These are phyloP conservation scores for Clarias gariepinus DNA, from an alignment of 2,113 vertebrate genomes.

Conservation along the genomic window DNA sequence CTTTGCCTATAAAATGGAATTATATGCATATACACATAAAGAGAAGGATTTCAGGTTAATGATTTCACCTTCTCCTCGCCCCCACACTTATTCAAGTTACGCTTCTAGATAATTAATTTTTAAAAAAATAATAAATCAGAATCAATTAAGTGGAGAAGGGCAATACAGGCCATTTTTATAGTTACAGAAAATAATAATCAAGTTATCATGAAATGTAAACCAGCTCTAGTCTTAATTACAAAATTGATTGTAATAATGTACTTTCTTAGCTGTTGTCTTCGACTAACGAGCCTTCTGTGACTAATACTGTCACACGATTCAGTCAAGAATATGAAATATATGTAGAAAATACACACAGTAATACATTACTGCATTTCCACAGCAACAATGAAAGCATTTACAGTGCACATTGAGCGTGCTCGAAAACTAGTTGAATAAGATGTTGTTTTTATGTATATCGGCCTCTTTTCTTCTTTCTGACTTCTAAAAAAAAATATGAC, in stretches of 20 bases:
- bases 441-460: background rate
- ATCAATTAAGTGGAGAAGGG: too few species aligned
- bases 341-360: background rate
- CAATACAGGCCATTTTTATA: background rate
- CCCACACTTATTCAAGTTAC: background rate
- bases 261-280: background rate
- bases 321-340: background rate
- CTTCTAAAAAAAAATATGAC: background rate
- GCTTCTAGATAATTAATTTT: background rate
- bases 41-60: background rate
- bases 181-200: background rate
- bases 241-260: background rate
- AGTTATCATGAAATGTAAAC: background rate
- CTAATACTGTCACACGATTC: background rate
- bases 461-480: background rate
- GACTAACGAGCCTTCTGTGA: background rate
- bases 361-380: background rate
- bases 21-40: background rate
- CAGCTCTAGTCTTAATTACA: background rate
- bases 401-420: background rate
- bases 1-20: background rate
- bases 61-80: background rate
- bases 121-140: too few species aligned
- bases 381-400: background rate
- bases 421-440: background rate